Percentiles rank a stretch among this genome's conserved stretches.
phyloP scores from a whole-genome alignment of 2,797 vertebrate species.

The Malurus leucopterus region DNA sequence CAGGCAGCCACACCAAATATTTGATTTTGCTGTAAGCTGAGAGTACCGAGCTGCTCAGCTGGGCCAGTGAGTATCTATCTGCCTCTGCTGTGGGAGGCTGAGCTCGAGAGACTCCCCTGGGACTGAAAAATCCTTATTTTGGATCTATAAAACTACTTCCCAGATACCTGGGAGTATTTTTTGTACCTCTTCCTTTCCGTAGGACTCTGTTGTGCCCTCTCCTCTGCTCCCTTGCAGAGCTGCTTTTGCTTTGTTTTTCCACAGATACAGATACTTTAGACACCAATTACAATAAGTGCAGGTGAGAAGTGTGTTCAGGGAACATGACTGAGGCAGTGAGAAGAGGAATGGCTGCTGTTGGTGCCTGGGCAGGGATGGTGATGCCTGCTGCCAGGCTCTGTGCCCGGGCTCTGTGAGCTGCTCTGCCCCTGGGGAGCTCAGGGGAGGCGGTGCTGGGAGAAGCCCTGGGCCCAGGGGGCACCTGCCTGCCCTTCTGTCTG shows the following conservation, averaged over 20 bases:
- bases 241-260: neutral
- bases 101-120: neutral
- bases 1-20: neutral
- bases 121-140: neutral
- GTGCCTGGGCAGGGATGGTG: neutral
- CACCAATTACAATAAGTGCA: neutral
- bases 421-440: neutral
- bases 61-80: neutral
- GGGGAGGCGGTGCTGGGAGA: neutral
- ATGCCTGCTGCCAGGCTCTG: no score
- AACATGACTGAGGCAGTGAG: neutral
- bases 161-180: neutral
- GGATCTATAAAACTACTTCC: neutral
- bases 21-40: neutral
- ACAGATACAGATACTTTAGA: no score
- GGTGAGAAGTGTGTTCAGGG: neutral
- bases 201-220: accelerated
- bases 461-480: neutral
- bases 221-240: neutral
- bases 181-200: neutral
- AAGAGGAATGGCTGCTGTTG: neutral
- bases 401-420: neutral
- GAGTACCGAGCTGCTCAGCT: accelerated
- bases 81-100: neutral
- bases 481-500: neutral